phyloP scores from a whole-genome alignment of 2,113 vertebrate genomes.

The Etheostoma spectabile region DNA sequence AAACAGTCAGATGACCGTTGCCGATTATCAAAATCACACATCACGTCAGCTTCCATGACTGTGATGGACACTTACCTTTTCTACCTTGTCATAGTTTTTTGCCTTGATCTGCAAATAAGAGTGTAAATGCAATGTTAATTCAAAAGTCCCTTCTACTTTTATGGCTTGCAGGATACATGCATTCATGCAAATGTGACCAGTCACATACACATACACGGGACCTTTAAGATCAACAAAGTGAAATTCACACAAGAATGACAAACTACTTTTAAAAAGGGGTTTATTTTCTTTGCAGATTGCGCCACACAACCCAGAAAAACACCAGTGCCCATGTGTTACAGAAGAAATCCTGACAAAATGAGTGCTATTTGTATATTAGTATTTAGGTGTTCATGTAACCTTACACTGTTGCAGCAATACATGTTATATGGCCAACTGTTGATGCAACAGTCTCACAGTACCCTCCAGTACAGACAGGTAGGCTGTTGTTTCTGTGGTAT shows the following conservation, averaged over 20 bases:
- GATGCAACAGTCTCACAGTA: constrained; percentile 13
- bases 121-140: constrained; percentile 84
- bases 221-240: constrained; percentile 84
- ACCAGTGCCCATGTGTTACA: constrained; percentile 2
- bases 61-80: constrained; percentile 92
- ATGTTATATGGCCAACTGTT: neutral
- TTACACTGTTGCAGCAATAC: neutral
- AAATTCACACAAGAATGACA: constrained; percentile 84
- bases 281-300: constrained; percentile 63
- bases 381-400: neutral
- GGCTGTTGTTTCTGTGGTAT: neutral
- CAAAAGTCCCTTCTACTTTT: constrained; percentile 19
- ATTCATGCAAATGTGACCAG: constrained; percentile 64
- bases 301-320: constrained; percentile 45
- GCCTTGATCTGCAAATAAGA: constrained; percentile 97
- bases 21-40: neutral
- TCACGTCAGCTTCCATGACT: neutral
- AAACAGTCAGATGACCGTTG: neutral
- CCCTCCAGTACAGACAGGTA: constrained; percentile 2
- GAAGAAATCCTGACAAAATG: neutral
- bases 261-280: constrained; percentile 65
- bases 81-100: constrained; percentile 99
- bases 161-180: constrained; percentile 57
- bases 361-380: neutral
- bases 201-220: constrained; percentile 6